Evolutionary conservation across 2,888 invertebrate species (phyloP), one percentile per base, ranked within the genome.

Genomic region (Panzeria rudis): DNA sequence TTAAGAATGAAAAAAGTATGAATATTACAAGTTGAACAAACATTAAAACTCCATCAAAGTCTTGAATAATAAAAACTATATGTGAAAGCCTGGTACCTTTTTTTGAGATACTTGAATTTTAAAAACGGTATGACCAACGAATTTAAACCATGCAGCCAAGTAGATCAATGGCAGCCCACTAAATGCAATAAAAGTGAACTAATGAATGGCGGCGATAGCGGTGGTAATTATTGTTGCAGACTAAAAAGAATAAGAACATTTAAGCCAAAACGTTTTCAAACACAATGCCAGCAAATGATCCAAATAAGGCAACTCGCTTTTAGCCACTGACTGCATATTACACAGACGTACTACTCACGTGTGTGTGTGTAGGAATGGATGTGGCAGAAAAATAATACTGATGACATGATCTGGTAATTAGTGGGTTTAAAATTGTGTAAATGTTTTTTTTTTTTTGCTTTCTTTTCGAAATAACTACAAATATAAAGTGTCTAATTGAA

Each of bases 11-110:
- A 56, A 52, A n/a, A 54, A 6, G 5, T 71, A 68, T 38, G 52
- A 75, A 85, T 64, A 75, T 75, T 64, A 78, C 85, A 82, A 82
- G 77, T 69, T 78, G 56, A 81, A 71, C 82, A 76, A 73, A 85
- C 77, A 85, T 64, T 73, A 69, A 61, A 77, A 77, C 72, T 71
- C 64, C 76, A 84, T 80, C 75, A 64, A 52, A 44, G 23, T n/a
- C 29, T 17, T n/a, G n/a, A 35, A 54, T 32, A 11, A 38, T 38
- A 25, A 25, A 44, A 41, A 52, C n/a, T 20, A 25, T 61, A 35
- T 20, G 23, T 25, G 32, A 23, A 23, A 32, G 61, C 17, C 13
- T 25, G 3, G n/a, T 62, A 35, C 35, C 25, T 6, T 61, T 41
- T 62, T 61, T 4, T 32, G 41, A 17, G 38, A 20, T 59, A 59